Conservation (phyloP, 2,888 invertebrate species). For the Rapana venosa region DNA sequence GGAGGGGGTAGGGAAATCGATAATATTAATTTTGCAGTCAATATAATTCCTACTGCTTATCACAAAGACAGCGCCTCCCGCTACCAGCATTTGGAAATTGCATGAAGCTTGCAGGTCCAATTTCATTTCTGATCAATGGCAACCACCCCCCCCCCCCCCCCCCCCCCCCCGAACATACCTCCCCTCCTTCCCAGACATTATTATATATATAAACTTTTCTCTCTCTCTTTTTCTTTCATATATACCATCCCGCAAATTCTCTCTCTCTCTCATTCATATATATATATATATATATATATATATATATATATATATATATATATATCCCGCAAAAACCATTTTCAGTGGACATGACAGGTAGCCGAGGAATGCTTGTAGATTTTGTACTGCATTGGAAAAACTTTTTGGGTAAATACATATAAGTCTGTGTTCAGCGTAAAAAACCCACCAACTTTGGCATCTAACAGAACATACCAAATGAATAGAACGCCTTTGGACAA, state of each 20-base stretch:
- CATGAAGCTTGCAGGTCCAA: conserved; percentile 41
- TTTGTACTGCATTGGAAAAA: too few species aligned
- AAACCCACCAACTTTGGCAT: too few species aligned
- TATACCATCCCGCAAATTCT: background rate
- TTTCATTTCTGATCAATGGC: conserved; percentile 40
- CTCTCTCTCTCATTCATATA: background rate
- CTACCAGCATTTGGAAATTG: conserved; percentile 45
- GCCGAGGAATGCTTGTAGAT: too few species aligned
- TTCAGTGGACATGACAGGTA: too few species aligned
- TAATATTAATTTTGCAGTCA: conserved; percentile 46
- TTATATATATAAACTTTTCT: background rate
- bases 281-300: background rate
- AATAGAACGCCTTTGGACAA: too few species aligned
- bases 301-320: background rate
- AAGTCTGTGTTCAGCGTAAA: too few species aligned
- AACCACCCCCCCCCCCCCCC: background rate
- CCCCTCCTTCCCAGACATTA: too few species aligned
- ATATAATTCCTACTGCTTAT: conserved; percentile 43
- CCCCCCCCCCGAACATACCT: background rate
- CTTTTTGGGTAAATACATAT: too few species aligned
- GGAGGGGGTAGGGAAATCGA: conserved; percentile 23
- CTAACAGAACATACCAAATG: too few species aligned
- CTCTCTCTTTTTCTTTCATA: background rate
- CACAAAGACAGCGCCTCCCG: conserved; percentile 43
- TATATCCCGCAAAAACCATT: background rate